A percentile compares a stretch with the other conserved stretches of the same genome.
Evolutionary conservation across 2,113 vertebrate genomes (phyloP).

Genomic region (Hiodon tergisus): DNA sequence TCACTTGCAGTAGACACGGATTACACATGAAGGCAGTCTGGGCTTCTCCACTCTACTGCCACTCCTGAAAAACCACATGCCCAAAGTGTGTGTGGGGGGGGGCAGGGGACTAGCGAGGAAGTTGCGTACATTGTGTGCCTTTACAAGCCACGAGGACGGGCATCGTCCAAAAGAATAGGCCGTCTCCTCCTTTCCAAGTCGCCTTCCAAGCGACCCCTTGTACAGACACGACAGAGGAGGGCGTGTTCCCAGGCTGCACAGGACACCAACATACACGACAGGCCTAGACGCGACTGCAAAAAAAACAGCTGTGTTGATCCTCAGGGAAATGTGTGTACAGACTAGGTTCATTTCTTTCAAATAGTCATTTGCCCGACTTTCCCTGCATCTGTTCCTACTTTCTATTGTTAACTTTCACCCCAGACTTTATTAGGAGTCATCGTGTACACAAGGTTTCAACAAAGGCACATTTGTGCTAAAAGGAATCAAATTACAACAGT

Average conservation of each 20-base stretch:
- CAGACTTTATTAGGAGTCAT: neutral
- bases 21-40: no score
- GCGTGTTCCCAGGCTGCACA: neutral
- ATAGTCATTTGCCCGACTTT: no score
- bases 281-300: neutral
- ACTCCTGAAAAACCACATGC: no score
- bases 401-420: neutral
- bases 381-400: no score
- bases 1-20: no score
- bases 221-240: neutral
- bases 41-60: no score
- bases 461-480: neutral
- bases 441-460: neutral
- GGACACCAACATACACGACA: neutral
- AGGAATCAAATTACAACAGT: neutral
- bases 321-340: constrained; percentile 16
- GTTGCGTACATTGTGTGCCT: no score
- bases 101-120: no score
- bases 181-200: no score
- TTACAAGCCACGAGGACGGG: no score
- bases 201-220: neutral
- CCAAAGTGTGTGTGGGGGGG: no score
- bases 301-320: constrained; percentile 15
- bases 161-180: no score
- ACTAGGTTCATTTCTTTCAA: neutral